Conservation (phyloP, 1,140 invertebrate genomes). For the Temnothorax nylanderi region DNA sequence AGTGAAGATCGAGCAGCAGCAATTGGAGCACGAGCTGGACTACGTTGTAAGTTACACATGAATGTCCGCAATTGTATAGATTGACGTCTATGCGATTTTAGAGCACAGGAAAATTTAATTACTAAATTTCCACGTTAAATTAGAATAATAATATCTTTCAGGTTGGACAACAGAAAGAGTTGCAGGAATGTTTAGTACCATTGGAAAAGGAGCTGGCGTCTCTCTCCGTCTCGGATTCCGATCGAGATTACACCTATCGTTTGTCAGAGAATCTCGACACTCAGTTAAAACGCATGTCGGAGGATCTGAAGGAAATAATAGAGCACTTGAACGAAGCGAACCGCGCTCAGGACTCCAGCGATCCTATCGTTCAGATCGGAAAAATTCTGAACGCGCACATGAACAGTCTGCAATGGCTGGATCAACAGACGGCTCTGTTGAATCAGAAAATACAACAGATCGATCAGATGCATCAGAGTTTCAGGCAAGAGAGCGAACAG, state of each 20-base stretch:
- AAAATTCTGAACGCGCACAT: constrained; percentile 98
- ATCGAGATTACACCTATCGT: constrained; percentile 94
- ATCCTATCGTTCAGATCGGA: constrained; percentile 96
- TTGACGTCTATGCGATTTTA: too few relatives aligned
- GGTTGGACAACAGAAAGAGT: constrained; percentile 94
- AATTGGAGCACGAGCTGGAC: constrained; percentile 97
- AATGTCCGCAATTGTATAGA: not conserved
- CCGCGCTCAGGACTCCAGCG: constrained; percentile 92
- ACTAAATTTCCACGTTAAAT: constrained; percentile 1
- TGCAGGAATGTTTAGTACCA: constrained; percentile 94
- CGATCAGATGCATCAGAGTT: constrained; percentile 92
- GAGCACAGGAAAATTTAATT: not conserved
- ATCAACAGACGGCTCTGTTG: constrained; percentile 91
- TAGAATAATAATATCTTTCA: constrained; percentile 43
- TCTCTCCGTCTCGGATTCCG: constrained; percentile 92
- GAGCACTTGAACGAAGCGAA: constrained; percentile 97
- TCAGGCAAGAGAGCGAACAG: constrained; percentile 91
- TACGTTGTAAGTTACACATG: constrained; percentile 89
- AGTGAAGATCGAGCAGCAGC: constrained; percentile 95
- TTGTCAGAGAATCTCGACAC: constrained; percentile 96
- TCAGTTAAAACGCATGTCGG: constrained; percentile 97
- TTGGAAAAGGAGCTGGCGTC: constrained; percentile 93
- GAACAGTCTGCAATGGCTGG: constrained; percentile 97
- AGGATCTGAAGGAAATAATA: constrained; percentile 97
- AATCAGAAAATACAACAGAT: constrained; percentile 93